Conservation (phyloP, 2,113 vertebrate genomes). For the Okapia johnstoni region DNA sequence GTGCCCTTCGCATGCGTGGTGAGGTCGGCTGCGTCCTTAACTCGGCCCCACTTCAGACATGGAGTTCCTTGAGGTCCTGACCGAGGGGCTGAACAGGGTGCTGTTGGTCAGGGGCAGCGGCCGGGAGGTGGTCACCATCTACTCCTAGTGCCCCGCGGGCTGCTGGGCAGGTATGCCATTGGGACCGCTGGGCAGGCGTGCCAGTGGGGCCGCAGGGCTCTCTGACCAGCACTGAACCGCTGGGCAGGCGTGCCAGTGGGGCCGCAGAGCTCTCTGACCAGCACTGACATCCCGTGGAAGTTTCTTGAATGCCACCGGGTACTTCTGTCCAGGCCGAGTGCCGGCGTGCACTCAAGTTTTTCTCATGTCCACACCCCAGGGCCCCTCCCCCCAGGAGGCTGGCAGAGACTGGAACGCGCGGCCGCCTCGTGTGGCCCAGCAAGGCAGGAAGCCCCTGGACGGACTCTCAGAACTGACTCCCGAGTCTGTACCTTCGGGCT, state of each 20-base stretch:
- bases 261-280: not conserved
- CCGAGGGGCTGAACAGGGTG: conserved; percentile 93
- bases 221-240: no score
- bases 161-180: no score
- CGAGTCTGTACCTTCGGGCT: not conserved
- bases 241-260: no score
- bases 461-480: not conserved
- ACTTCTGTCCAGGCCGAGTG: not conserved
- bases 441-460: fast-evolving
- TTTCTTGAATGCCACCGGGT: not conserved
- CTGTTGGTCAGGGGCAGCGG: conserved; percentile 94
- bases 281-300: not conserved
- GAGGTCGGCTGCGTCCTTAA: conserved; percentile 1
- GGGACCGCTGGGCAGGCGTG: not conserved
- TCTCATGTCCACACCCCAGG: not conserved
- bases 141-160: conserved; percentile 81
- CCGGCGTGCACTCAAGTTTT: not conserved
- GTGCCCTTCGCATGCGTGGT: fast-evolving
- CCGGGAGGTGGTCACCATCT: conserved; percentile 97
- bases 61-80: conserved; percentile 97
- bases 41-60: conserved; percentile 83
- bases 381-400: not conserved
- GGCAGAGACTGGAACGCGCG: fast-evolving
- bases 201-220: no score
- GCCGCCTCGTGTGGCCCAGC: fast-evolving